Base-by-base conservation (phyloP, 1,140 invertebrate genomes). In the Drosophila parvula region DNA sequence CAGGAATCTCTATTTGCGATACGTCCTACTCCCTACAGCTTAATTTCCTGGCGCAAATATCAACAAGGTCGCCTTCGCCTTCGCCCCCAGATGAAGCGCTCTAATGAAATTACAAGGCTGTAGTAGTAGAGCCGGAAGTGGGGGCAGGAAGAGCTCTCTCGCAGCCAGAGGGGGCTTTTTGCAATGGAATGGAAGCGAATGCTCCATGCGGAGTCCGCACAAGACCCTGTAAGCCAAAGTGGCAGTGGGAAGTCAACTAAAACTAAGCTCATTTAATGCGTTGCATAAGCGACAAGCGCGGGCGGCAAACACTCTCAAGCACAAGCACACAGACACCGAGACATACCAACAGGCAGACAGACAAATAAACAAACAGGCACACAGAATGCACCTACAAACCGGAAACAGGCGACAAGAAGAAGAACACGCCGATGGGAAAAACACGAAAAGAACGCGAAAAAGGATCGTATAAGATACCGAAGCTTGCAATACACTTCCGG, bases 191-290 rank as follows among this genome's bases (percentile, higher is more conserved):
- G 71, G 30, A 45, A 47, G 38, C n/a, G 50, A 34, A 53, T 34
- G 41, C 10, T 34, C 10, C 30, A 22, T 34, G 34, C 43, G 34
- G 36, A 30, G 40, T 40, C 41, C 50, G 48, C 55, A 65, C 38
- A 41, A 40, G 78, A 38, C 71, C 60, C 40, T 84, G 79, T 82
- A 81, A 86, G 82, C 82, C 82, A 85, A 85, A 85, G 82, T 82
- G 78, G 81, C 81, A 84, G 83, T 78, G 79, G 83, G 63, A 86
- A 88, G 83, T 88, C 83, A 88, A 79, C 83, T 83, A 88, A 82
- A 88, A 89, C 83, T 88, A 88, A 88, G 83, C 83, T 83, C 79
- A 74, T 83, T 86, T 86, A 86, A 86, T 86, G 76, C 82, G 83
- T 68, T 81, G 81, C 81, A 84, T 84, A 84, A 84, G 77, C 81